These are phyloP conservation scores for human DNA, from an alignment of 2,113 vertebrate genomes.

Conservation along the genomic window DNA sequence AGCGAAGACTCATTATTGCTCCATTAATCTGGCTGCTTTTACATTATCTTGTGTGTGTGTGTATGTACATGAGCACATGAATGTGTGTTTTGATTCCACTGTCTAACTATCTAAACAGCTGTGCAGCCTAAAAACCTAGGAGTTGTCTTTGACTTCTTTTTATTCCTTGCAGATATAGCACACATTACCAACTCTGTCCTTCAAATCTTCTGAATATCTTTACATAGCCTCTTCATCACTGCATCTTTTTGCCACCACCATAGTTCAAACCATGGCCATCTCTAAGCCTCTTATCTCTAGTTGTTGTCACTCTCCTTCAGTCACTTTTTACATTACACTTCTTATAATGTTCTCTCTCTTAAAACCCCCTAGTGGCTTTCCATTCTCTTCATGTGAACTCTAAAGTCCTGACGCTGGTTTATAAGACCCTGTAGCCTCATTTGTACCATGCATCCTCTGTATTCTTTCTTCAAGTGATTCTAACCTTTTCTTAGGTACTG, in stretches of 20 bases:
- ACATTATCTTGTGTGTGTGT: not conserved
- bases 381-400: not conserved
- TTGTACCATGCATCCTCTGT: not conserved
- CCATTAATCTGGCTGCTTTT: not conserved
- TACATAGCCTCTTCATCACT: conserved; percentile 16
- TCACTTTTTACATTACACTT: not conserved
- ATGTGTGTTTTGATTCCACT: not conserved
- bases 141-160: conserved; percentile 22
- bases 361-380: not conserved
- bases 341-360: not conserved
- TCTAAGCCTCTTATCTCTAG: not conserved
- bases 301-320: not conserved
- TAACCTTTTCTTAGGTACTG: not conserved
- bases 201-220: not conserved
- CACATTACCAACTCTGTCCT: not conserved
- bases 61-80: not conserved
- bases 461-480: not conserved
- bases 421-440: not conserved
- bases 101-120: not conserved
- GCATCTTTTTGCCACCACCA: not conserved
- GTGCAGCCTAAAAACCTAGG: not conserved
- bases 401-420: not conserved
- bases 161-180: not conserved
- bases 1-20: not conserved
- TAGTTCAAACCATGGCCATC: not conserved